Evolutionary conservation across 2,888 invertebrate species (phyloP).

Genomic region (Philhelius pedissequus): DNA sequence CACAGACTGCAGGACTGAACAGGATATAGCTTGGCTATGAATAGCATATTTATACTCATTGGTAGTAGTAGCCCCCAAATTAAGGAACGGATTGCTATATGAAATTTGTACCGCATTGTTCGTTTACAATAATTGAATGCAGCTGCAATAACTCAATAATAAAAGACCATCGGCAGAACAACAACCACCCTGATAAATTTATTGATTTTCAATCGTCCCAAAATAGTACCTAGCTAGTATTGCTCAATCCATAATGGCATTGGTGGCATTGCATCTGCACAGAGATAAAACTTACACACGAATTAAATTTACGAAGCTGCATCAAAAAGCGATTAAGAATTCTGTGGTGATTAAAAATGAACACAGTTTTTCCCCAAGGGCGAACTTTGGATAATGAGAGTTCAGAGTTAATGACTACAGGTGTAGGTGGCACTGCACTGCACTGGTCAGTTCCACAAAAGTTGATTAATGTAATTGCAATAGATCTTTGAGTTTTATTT

Average conservation of each 20-base stretch:
- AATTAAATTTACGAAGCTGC: slow-evolving; percentile 20
- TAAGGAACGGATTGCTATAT: background rate
- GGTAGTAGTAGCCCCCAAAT: background rate
- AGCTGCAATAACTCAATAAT: slow-evolving; percentile 24
- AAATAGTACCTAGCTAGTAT: background rate
- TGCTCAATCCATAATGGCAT: too few relatives aligned
- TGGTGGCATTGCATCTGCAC: slow-evolving; percentile 2
- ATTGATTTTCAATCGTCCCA: slow-evolving; percentile 2
- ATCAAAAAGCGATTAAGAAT: slow-evolving; percentile 28
- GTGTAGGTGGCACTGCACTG: background rate
- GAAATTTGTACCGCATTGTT: slow-evolving; percentile 15
- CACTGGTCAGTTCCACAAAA: background rate
- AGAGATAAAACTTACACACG: background rate
- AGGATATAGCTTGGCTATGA: background rate
- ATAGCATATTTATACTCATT: too few relatives aligned
- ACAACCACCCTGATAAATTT: background rate
- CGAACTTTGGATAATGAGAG: slow-evolving; percentile 2
- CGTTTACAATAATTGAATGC: slow-evolving; percentile 20
- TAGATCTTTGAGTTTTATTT: background rate
- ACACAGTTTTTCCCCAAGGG: background rate
- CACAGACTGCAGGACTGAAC: background rate
- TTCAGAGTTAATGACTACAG: slow-evolving; percentile 14
- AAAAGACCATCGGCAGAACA: background rate
- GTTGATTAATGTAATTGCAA: slow-evolving; percentile 6
- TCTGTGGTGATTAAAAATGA: slow-evolving; percentile 8